Base-by-base conservation (phyloP, 1,140 invertebrate species). In the Cherax quadricarinatus region DNA sequence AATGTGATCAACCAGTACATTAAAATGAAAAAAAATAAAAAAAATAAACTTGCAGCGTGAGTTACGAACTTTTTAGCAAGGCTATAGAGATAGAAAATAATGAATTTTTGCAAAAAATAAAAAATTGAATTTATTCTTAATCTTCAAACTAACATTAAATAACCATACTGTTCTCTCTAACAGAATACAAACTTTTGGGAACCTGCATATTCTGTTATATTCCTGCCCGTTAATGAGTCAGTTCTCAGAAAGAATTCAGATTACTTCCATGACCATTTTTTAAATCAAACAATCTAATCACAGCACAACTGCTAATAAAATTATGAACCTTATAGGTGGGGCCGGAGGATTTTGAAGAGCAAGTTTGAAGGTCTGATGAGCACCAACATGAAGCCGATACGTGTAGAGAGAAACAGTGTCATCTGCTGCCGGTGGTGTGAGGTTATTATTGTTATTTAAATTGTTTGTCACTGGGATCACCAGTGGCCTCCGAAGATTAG, bases 391-490 rank as follows among this genome's bases (percentile, higher is more conserved):
- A 3, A 92, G 86, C 0, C 91, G 86, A 48, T 92, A 92, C 2
- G 91, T 92, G 79, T 88, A 92, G 60, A 92, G 86, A 5, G 91
- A 92, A 24, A 88, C 91, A 16, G 91, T 92, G 49, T 92, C 91
- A n/a, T 92, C 91, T n/a, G 86, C 48, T 18, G 70, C 12, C n/a
- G 24, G 79, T 6, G 89, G 78, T 1, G 83, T n/a, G 57, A 84
- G 88, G 24, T 92, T 92, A 70, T 78, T 88, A 24, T 53, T 87
- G 53, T 14, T 86, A 48, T 86, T 91, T 12, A 21, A 16, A n/a
- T 49, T 86, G 60, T 62, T 89, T 18, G 89, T 18, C 4, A 24
- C 24, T 0, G 89, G 53, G 12, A 87, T 88, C 62, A 92, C 53
- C 3, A 78, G 86, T 1, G 91, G 80, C 16, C 81, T 79, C n/a